Evolutionary conservation across 1,140 invertebrate genomes (phyloP), one percentile per base, ranked within the genome.

Genomic region (Homarus americanus): DNA sequence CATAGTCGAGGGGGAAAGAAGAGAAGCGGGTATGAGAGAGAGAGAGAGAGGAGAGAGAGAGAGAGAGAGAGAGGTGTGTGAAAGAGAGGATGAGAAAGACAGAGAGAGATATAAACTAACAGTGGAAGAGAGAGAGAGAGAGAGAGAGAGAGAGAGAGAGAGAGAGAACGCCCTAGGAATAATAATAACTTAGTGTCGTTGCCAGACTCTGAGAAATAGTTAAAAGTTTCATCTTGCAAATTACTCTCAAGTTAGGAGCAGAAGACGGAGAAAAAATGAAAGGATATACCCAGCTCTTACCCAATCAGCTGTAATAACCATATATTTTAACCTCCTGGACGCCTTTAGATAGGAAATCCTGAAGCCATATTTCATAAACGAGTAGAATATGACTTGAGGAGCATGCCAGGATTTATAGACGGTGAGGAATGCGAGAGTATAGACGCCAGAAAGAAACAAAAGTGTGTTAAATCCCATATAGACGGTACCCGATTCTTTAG

Each of bases 71-170:
- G 20, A 34, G 36, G 34, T 69, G 66, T 9, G 66, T 28, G 66
- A 79, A 10, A 63, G 53, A 82, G 24, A 53, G 44, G 2, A 49
- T 17, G 17, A 58, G 17, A 82, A 36, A 58, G 41, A 63, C 49
- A 63, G 80, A 63, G 41, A 63, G 80, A 82, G 41, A 82, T 1
- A 4, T 20, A 24, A 58, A 24, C 4, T 0, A 58, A 24, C 9
- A 1, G 53, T 58, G 17, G 49, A 69, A 69, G 34, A 69, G 80
- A 69, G 34, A 83, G 58, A 83, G 34, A 69, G 58, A 69, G 36
- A 83, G 58, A 83, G 32, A 41, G 36, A 83, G 49, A 69, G 58
- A 40, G 32, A 69, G 58, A 83, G 20, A 83, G 58, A 69, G 24
- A 38, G 34, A 66, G 17, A 40, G 24, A 40, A 0, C 5, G 3